Conservation (phyloP, 2,888 invertebrate genomes). For the Pelosia muscerda region DNA sequence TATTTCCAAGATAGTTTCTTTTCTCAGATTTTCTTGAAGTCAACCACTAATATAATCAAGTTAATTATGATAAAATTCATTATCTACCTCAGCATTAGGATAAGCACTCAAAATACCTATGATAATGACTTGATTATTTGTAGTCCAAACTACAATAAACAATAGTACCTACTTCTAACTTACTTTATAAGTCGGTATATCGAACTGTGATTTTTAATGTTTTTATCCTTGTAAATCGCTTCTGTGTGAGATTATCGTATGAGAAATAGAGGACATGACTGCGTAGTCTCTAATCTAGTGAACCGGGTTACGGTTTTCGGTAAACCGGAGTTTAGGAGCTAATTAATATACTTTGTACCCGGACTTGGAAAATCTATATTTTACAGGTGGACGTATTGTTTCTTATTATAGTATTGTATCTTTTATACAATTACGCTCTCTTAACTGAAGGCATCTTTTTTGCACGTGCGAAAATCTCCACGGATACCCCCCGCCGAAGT, state of each 20-base stretch:
- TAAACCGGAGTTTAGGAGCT: neutral
- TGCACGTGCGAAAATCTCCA: too few species aligned
- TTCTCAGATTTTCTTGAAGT: neutral
- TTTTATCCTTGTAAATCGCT: neutral
- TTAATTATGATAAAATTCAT: neutral
- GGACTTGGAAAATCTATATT: too few species aligned
- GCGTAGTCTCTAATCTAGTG: neutral
- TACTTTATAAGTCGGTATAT: neutral
- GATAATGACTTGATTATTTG: conserved; percentile 1
- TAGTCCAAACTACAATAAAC: neutral
- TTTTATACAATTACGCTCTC: too few species aligned
- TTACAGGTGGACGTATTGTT: too few species aligned
- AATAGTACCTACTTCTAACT: too few species aligned
- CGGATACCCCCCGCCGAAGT: too few species aligned
- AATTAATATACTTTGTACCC: too few species aligned
- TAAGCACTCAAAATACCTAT: neutral
- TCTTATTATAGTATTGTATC: too few species aligned
- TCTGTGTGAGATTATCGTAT: neutral
- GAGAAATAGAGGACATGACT: neutral
- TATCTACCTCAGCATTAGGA: neutral
- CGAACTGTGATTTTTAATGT: neutral
- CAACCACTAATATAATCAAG: neutral
- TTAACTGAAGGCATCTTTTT: too few species aligned
- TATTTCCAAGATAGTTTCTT: neutral
- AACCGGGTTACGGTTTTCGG: neutral